Evolutionary conservation across 2,113 vertebrate species (phyloP).

Genomic region (Octodon degus): DNA sequence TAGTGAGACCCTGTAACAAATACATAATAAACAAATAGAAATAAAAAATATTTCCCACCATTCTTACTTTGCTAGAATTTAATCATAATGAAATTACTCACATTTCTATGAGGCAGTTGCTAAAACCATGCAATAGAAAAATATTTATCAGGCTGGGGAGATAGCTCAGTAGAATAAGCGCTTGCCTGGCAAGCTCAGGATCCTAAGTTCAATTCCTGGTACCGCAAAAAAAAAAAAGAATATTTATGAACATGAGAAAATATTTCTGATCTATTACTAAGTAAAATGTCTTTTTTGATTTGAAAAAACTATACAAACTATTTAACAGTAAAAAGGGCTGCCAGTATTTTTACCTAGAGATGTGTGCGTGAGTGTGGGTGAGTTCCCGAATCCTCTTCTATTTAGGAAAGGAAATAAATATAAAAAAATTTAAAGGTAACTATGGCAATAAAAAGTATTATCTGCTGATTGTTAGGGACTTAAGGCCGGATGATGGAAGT

Average conservation of each 20-base stretch:
- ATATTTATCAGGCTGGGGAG: too few species aligned
- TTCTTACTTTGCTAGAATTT: slow-evolving; percentile 31
- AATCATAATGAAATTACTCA: slow-evolving; percentile 10
- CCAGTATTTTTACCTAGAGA: slow-evolving; percentile 22
- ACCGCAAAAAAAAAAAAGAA: neutral
- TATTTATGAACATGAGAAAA: neutral
- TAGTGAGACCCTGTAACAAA: too few species aligned
- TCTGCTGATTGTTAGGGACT: neutral
- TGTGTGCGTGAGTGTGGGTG: neutral
- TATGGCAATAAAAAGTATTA: neutral
- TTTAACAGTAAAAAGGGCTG: neutral
- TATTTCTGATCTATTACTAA: slow-evolving; percentile 11
- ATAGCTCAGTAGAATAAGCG: too few species aligned
- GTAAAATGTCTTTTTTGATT: slow-evolving; percentile 11
- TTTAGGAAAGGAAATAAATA: slow-evolving; percentile 21
- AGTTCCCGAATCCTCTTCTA: slow-evolving; percentile 7
- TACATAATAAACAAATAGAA: neutral
- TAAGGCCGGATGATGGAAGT: neutral
- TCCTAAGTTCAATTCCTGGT: too few species aligned
- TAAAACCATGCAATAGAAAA: neutral
- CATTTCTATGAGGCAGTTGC: neutral
- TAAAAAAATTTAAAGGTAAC: slow-evolving; percentile 39
- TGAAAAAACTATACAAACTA: neutral
- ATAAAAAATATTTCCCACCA: neutral
- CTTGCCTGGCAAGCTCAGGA: too few species aligned